Base-by-base conservation (phyloP, 2,797 vertebrate genomes). In the Epinephelus awoara region DNA sequence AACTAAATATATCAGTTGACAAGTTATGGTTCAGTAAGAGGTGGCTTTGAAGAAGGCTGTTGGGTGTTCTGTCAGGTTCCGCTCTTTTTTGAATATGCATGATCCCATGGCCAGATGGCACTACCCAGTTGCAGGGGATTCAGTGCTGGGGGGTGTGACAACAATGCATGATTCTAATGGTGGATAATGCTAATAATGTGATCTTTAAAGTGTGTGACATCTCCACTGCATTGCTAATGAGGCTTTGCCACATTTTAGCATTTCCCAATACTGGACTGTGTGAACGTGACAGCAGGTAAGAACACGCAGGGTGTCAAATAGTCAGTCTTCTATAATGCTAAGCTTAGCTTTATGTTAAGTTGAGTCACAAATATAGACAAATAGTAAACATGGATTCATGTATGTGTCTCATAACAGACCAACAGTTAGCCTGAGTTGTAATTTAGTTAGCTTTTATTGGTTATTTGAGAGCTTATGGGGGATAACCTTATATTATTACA, bases 91-190 rank as follows among this genome's bases (percentile, higher is more conserved):
- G 75, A 78, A 81, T 73, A 84, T 87, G 70, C 42, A 86, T 86
- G 76, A 82, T 64, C 63, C 51, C 56, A 13, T 12, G 46, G 62
- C 74, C 87, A 88, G 85, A 89, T 87, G 87, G 84, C 52, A 21
- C 46, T 10, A 29, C 51, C 76, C 65, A 13, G 27, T 49, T 62
- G 66, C 49, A 23, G 54, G n/a, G 55, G 63, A 38, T 49, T 65
- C 62, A 34, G 65, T 19, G 55, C 40, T 63, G 62, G 6, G 29
- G 66, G 67, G 54, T 51, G 66, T 64, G 76, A 82, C 42, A 15
- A 21, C 69, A 61, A 66, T 67, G 47, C 51, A 38, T 71, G 67
- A 75, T 67, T 57, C 40, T 64, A 44, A 72, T 72, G 72, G 75
- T 72, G 62, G 62, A 55, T 82, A 79, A 75, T 81, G 63, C 56